A percentile compares a stretch with the other conserved stretches of the same genome.
These are phyloP conservation scores for Symphodus melops DNA, from an alignment of 2,113 vertebrate species.

Conservation along the genomic window DNA sequence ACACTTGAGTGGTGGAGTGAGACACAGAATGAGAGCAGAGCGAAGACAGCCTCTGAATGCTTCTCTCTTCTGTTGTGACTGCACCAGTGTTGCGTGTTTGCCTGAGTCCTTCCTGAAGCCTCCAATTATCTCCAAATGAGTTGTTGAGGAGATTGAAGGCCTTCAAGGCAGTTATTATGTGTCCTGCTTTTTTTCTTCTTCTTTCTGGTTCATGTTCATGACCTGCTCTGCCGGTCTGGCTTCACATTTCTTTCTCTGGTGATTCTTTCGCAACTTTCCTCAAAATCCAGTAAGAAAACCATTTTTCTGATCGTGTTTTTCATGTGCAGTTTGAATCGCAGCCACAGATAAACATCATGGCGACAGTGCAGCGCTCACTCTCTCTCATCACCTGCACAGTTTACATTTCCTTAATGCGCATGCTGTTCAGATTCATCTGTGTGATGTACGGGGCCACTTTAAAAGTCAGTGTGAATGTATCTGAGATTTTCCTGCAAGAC, in stretches of 20 bases:
- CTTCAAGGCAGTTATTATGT: slow-evolving; percentile 21
- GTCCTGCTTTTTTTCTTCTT: not conserved
- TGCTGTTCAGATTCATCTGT: too few species aligned
- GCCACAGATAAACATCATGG: too few species aligned
- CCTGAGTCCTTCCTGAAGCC: slow-evolving; percentile 15
- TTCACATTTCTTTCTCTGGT: not conserved
- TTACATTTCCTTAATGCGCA: too few species aligned
- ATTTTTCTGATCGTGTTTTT: not conserved
- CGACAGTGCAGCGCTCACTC: too few species aligned
- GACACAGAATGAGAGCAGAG: not conserved
- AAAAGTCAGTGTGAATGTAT: too few species aligned
- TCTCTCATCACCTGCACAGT: too few species aligned
- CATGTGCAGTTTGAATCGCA: too few species aligned
- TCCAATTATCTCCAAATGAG: slow-evolving; percentile 33
- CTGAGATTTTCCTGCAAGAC: too few species aligned
- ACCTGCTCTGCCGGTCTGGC: not conserved
- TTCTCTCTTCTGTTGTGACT: not conserved
- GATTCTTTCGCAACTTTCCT: not conserved
- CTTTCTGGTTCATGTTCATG: slow-evolving; percentile 14
- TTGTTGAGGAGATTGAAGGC: slow-evolving; percentile 21
- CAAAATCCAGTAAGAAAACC: not conserved
- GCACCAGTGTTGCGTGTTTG: slow-evolving; percentile 10
- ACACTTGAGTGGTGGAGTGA: not conserved
- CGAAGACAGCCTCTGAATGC: not conserved
- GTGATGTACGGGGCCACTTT: too few species aligned